These are phyloP conservation scores for Sialia sialis DNA, from an alignment of 2,113 vertebrate species.

Conservation along the genomic window DNA sequence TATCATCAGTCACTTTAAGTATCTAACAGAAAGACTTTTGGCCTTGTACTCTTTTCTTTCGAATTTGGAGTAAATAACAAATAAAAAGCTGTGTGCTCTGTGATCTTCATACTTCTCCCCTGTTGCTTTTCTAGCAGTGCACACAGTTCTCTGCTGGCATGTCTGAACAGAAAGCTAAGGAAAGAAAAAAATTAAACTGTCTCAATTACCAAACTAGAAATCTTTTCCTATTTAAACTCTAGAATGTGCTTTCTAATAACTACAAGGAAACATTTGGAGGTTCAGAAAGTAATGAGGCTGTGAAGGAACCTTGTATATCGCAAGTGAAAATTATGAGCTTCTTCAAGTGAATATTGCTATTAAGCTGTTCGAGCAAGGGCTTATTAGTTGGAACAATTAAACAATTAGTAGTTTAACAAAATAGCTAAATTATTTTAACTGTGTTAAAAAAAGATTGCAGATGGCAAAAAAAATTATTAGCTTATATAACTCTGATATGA, in stretches of 20 bases:
- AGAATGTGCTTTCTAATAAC: background rate
- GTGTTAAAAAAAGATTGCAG: background rate
- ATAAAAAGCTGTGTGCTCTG: background rate
- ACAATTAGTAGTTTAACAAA: background rate
- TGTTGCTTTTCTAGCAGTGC: background rate
- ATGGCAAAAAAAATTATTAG: background rate
- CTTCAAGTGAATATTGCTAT: background rate
- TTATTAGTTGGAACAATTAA: background rate
- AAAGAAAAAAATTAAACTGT: background rate
- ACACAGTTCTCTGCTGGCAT: background rate
- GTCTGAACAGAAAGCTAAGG: background rate
- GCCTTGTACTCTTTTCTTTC: background rate
- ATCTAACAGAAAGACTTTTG: background rate
- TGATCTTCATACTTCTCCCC: background rate
- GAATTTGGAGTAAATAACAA: background rate
- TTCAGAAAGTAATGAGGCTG: background rate
- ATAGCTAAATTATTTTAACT: background rate
- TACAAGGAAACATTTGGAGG: background rate
- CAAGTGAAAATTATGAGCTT: background rate
- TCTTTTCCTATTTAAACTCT: background rate
- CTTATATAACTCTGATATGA: background rate
- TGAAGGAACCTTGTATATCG: background rate
- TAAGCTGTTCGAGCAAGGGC: background rate
- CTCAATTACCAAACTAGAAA: background rate
- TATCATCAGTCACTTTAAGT: conserved; percentile 24